phyloP scores from a whole-genome alignment of 2,797 vertebrate species.

The Glyptemys insculpta region DNA sequence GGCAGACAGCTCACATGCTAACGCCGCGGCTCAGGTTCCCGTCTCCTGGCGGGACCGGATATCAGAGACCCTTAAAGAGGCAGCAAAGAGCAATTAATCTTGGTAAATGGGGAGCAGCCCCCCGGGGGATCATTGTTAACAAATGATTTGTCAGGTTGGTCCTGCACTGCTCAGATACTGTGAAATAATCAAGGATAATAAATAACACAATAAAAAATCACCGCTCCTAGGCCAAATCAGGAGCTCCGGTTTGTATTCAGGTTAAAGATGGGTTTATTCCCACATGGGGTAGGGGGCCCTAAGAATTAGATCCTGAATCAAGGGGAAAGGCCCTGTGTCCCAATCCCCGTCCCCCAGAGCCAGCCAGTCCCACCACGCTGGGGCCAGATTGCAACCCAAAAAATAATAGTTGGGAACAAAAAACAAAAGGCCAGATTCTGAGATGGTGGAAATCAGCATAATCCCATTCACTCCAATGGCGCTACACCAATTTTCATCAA shows the following conservation, averaged over 20 bases:
- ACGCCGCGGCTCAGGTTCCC: neutral
- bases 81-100: neutral
- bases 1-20: neutral
- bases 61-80: neutral
- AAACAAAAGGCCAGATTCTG: neutral
- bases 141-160: neutral
- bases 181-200: neutral
- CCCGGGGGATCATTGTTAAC: neutral
- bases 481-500: too few relatives aligned
- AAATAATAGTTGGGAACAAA: neutral
- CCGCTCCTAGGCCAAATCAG: neutral
- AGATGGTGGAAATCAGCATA: neutral
- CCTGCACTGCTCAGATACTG: neutral
- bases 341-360: neutral
- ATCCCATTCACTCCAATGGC: neutral
- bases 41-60: neutral
- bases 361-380: neutral
- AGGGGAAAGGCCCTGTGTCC: neutral
- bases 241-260: neutral
- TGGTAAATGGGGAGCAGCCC: neutral
- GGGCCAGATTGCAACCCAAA: neutral
- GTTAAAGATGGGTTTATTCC: neutral
- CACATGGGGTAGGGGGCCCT: neutral
- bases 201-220: neutral
- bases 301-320: neutral